Conservation (phyloP, 2,888 invertebrate species). For the Vannuccia rotundouncinata region DNA sequence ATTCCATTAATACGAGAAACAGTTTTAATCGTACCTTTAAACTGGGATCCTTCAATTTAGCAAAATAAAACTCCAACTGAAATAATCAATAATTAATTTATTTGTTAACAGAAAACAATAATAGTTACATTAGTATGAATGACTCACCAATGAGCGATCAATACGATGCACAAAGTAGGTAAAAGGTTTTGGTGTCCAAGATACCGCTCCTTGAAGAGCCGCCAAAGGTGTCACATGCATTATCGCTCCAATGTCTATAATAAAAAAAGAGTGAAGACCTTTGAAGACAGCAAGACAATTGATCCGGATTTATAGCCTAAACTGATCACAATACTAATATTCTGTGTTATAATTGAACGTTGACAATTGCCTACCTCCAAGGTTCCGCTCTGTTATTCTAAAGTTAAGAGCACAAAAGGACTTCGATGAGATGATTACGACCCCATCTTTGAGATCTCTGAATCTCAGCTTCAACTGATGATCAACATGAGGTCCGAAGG, state of each 20-base stretch:
- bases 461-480: constrained; percentile 90
- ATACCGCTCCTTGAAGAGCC: constrained; percentile 85
- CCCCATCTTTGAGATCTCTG: constrained; percentile 76
- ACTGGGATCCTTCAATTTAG: neutral
- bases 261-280: too few species aligned
- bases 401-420: constrained; percentile 98
- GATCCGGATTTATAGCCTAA: neutral
- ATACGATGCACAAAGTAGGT: constrained; percentile 96
- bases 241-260: constrained; percentile 84
- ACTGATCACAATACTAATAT: too few species aligned
- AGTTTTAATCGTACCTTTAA: neutral
- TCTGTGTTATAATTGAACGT: too few species aligned
- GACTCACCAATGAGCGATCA: constrained; percentile 69
- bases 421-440: constrained; percentile 93
- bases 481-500: constrained; percentile 93
- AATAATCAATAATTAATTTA: neutral
- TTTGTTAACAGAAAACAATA: neutral
- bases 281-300: neutral
- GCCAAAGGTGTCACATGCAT: constrained; percentile 96
- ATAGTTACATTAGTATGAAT: neutral
- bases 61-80: neutral
- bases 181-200: constrained; percentile 97
- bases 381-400: constrained; percentile 90
- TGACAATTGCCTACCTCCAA: constrained; percentile 71
- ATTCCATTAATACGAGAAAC: neutral